Base-by-base conservation (phyloP, 35 echinoderm and acorn worm genomes). In the Diadema setosum region DNA sequence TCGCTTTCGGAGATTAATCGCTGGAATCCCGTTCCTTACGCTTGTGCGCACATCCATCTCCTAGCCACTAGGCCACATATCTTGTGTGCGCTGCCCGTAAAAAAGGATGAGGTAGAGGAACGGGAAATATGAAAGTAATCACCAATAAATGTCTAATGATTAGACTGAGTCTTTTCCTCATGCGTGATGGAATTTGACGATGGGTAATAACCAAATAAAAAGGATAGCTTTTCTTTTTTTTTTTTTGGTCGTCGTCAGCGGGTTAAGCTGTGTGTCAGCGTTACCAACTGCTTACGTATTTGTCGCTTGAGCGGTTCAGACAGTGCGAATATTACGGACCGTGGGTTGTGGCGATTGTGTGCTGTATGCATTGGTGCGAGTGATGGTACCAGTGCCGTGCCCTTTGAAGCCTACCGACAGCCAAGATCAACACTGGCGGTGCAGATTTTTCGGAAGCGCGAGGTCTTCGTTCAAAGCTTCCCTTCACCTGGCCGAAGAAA, bases 111-210 rank as follows among this genome's bases (percentile, higher is more conserved):
- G n/a, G n/a, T n/a, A n/a, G n/a, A n/a, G n/a, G n/a, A n/a, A n/a
- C n/a, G n/a, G n/a, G n/a, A 67, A 67, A 67, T 67, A 67, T 67
- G 63, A 67, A 34, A 67, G 63, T 67, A 67, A 67, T 67, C 63
- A 34, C 27, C 63, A 67, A 67, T 67, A 67, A 67, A 67, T 67
- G 63, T 67, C 30, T 33, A 33, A 34, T 34, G 63, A 67, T 67
- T 67, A 34, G 63, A n/a, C 21, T 26, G 63, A 67, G 63, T 67
- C 37, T 67, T 67, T 67, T 67, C 63, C 37, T 67, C 30, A 67
- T 34, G 63, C 63, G 30, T 34, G 63, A 67, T 7, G 63, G 18
- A 34, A 14, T 16, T 12, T 34, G 63, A 67, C n/a, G n/a, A n/a
- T n/a, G n/a, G n/a, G n/a, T n/a, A n/a, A n/a, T n/a, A n/a, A n/a